Evolutionary conservation across 2,888 invertebrate species (phyloP).

Genomic region (Perizoma affinitatum): DNA sequence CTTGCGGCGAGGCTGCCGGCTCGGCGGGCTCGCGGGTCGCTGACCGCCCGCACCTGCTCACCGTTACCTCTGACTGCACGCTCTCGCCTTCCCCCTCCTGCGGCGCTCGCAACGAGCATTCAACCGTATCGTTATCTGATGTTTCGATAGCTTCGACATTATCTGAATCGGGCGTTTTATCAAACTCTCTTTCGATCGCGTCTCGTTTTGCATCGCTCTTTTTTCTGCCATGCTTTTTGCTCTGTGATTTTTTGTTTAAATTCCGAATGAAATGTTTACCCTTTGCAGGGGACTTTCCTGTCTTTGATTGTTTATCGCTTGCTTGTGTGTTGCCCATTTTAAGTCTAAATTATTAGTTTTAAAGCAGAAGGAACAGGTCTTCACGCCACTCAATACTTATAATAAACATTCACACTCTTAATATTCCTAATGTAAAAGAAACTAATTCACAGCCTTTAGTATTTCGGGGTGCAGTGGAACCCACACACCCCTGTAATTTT

Average conservation of each 20-base stretch:
- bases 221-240: constrained; percentile 73
- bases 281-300: constrained; percentile 83
- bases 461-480: constrained; percentile 25
- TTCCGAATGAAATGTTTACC: constrained; percentile 83
- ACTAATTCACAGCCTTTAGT: constrained; percentile 59
- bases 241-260: constrained; percentile 72
- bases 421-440: constrained; percentile 26
- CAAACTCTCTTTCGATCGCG: constrained; percentile 64
- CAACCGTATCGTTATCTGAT: constrained; percentile 78
- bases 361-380: too few relatives aligned
- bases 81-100: constrained; percentile 62
- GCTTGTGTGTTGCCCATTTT: constrained; percentile 83
- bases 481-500: constrained; percentile 28
- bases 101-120: constrained; percentile 71
- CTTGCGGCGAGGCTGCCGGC: constrained; percentile 71
- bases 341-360: background rate
- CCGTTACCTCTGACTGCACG: constrained; percentile 76
- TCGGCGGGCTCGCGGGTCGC: constrained; percentile 71
- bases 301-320: constrained; percentile 78
- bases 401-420: too few relatives aligned
- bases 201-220: constrained; percentile 70
- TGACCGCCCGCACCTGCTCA: constrained; percentile 77
- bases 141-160: constrained; percentile 73
- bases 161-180: constrained; percentile 80
- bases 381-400: constrained; percentile 5